These are phyloP conservation scores for Rotaria magnacalcarata DNA, from an alignment of 2,888 invertebrate species.

Conservation along the genomic window DNA sequence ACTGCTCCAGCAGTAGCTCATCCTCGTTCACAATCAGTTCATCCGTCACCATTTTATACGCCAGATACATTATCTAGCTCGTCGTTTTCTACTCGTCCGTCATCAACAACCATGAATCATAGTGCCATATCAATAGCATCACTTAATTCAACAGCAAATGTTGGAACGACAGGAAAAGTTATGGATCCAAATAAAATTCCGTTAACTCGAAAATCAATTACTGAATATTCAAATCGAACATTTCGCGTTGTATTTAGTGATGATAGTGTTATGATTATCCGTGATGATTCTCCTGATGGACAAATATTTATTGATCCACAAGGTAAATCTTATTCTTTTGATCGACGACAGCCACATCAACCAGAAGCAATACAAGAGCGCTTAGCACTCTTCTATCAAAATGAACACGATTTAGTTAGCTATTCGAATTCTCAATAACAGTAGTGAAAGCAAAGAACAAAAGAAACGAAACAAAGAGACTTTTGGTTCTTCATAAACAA, in stretches of 20 bases:
- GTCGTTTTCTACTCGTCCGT: background rate
- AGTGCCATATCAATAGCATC: background rate
- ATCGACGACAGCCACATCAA: background rate
- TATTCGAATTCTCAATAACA: background rate
- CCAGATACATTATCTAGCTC: background rate
- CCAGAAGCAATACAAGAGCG: slow-evolving; percentile 3
- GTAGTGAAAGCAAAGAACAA: background rate
- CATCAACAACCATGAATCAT: background rate
- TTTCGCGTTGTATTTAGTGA: background rate
- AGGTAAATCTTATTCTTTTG: slow-evolving; percentile 3
- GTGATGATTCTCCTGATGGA: background rate
- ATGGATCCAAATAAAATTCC: background rate
- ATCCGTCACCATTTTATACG: background rate
- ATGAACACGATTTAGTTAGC: background rate
- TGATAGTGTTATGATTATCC: background rate
- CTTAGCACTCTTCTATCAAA: background rate
- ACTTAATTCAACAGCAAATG: background rate
- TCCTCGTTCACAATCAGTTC: background rate
- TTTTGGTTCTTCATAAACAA: background rate
- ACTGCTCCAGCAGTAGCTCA: background rate
- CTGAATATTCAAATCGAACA: background rate
- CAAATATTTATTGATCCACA: slow-evolving; percentile 3
- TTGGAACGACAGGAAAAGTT: background rate
- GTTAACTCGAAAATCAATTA: too few species aligned
- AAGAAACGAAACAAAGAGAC: too few species aligned